Conservation (phyloP, 2,113 vertebrate species). For the Scomber japonicus region DNA sequence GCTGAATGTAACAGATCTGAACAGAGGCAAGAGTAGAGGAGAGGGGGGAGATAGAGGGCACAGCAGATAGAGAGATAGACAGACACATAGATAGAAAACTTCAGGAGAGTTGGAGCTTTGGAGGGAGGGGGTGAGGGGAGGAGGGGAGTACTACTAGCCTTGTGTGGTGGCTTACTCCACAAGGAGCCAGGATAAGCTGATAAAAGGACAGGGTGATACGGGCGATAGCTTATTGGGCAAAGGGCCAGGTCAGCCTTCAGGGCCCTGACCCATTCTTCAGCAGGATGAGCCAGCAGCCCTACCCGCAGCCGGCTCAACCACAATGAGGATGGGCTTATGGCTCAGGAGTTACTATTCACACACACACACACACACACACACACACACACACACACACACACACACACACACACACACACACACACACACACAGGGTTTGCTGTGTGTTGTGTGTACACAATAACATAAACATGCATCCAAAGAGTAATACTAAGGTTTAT, state of each 20-base stretch:
- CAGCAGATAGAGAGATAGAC: not conserved
- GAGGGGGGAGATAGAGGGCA: constrained; percentile 34
- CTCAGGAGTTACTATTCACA: constrained; percentile 77
- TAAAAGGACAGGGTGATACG: constrained; percentile 78
- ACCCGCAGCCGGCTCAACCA: constrained; percentile 63
- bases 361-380: constrained; percentile 17
- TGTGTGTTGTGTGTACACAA: not conserved
- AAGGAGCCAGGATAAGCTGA: constrained; percentile 75
- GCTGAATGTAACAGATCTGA: constrained; percentile 80
- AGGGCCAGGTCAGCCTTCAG: constrained; percentile 69
- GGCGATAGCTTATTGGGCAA: constrained; percentile 72
- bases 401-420: constrained; percentile 19
- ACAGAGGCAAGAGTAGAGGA: constrained; percentile 56
- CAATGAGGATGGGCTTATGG: constrained; percentile 72
- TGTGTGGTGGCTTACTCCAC: constrained; percentile 67
- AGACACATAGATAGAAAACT: not conserved
- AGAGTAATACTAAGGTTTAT: not conserved
- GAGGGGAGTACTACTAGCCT: constrained; percentile 69
- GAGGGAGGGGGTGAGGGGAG: not conserved
- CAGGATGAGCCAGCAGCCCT: constrained; percentile 78
- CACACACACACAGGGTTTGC: not conserved
- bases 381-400: constrained; percentile 29
- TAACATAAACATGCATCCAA: constrained; percentile 3
- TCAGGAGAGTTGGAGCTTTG: constrained; percentile 7
- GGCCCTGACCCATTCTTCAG: constrained; percentile 76